phyloP scores from a whole-genome alignment of 35 echinoderm and acorn worm species.

The Anneissia japonica region DNA sequence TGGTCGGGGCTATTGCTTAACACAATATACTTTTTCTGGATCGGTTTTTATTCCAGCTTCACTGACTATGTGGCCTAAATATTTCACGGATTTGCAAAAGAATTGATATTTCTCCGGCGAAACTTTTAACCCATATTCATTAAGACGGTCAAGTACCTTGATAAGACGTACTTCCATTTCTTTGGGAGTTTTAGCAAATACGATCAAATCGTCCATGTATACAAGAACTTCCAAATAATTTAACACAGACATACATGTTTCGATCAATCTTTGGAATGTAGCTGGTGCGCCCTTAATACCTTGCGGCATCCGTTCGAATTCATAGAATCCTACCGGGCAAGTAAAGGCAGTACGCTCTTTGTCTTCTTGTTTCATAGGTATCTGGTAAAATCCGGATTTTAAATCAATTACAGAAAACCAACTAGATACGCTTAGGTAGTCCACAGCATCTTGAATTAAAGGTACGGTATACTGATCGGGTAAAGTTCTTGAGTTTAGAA shows the following conservation, averaged over 20 bases:
- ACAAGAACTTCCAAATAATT: not conserved
- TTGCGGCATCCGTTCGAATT: slow-evolving; percentile 55
- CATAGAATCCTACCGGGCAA: slow-evolving; percentile 63
- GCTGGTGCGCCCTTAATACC: slow-evolving; percentile 53
- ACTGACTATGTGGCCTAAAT: slow-evolving; percentile 29
- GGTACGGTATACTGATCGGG: slow-evolving; percentile 63
- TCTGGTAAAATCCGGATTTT: slow-evolving; percentile 72
- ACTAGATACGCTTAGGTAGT: slow-evolving; percentile 20
- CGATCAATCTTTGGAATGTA: slow-evolving; percentile 72
- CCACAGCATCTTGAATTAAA: slow-evolving; percentile 52
- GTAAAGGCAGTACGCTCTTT: slow-evolving; percentile 68
- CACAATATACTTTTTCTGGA: not conserved
- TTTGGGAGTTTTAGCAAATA: slow-evolving; percentile 7
- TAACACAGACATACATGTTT: slow-evolving; percentile 35
- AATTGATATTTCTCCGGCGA: slow-evolving; percentile 17
- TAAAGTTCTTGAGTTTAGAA: slow-evolving; percentile 39
- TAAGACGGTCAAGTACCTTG: slow-evolving; percentile 38
- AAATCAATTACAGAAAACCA: slow-evolving; percentile 81
- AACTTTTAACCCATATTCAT: slow-evolving; percentile 17
- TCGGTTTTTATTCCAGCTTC: slow-evolving; percentile 10
- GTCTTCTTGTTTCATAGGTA: slow-evolving; percentile 48
- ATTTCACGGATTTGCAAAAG: not conserved
- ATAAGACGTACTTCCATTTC: not conserved
- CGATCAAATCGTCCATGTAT: slow-evolving; percentile 14
- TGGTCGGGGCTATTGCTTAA: slow-evolving; percentile 5